Conservation (phyloP, 2,888 invertebrate genomes). For the Trachelus troglodyta region DNA sequence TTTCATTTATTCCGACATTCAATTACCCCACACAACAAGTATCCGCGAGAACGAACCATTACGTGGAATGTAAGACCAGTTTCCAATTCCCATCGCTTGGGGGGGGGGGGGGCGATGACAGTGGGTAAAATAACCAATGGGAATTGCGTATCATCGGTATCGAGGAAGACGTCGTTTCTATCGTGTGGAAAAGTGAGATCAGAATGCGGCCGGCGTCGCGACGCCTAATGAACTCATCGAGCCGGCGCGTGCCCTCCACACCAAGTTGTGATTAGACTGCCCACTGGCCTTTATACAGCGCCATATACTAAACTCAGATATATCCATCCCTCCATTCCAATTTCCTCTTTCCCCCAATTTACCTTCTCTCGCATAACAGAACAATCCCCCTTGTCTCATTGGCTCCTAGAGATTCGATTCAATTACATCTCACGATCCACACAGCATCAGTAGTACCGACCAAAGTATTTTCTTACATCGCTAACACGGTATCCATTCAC, state of each 20-base stretch:
- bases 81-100: too few relatives aligned
- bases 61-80: too few relatives aligned
- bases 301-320: neutral
- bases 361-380: constrained; percentile 2
- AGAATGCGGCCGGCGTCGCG: constrained; percentile 58
- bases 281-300: constrained; percentile 7
- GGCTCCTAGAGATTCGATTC: constrained; percentile 34
- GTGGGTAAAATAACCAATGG: neutral
- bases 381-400: neutral
- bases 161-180: constrained; percentile 22
- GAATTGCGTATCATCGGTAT: too few relatives aligned
- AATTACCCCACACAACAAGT: neutral
- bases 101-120: too few relatives aligned
- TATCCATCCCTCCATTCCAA: too few relatives aligned
- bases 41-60: too few relatives aligned
- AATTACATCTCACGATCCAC: constrained; percentile 43
- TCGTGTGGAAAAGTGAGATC: constrained; percentile 47
- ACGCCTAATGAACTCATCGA: constrained; percentile 63
- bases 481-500: too few relatives aligned
- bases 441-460: too few relatives aligned
- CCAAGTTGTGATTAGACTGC: constrained; percentile 22
- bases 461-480: too few relatives aligned
- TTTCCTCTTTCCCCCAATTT: neutral
- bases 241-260: constrained; percentile 54
- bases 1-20: neutral